Evolutionary conservation across 2,888 invertebrate species (phyloP).

Genomic region (Drosophila anomalipes): DNA sequence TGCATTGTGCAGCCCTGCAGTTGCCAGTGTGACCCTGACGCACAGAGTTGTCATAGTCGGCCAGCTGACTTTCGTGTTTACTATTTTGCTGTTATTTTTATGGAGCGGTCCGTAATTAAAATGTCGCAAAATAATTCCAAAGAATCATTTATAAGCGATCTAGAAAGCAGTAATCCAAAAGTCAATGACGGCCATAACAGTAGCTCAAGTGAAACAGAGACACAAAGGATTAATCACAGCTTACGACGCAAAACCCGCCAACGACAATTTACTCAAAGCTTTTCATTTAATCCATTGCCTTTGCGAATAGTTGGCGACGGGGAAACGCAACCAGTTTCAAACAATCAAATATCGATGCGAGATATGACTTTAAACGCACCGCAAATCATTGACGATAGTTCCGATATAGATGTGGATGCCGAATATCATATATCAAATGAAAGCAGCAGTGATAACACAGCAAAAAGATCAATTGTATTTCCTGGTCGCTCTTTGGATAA

Average conservation of each 20-base stretch:
- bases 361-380: constrained; percentile 51
- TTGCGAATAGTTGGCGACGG: constrained; percentile 34
- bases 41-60: constrained; percentile 15
- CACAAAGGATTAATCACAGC: constrained; percentile 45
- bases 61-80: constrained; percentile 48
- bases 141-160: neutral
- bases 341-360: constrained; percentile 38
- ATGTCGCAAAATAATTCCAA: constrained; percentile 44
- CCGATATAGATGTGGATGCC: constrained; percentile 54
- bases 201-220: constrained; percentile 46
- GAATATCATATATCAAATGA: constrained; percentile 66
- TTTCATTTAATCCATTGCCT: constrained; percentile 55
- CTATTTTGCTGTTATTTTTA: neutral
- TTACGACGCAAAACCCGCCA: constrained; percentile 41
- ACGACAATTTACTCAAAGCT: constrained; percentile 43
- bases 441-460: constrained; percentile 55
- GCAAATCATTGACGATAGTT: constrained; percentile 56
- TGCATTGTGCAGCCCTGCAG: constrained; percentile 15
- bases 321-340: constrained; percentile 5
- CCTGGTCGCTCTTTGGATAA: constrained; percentile 43
- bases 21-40: constrained; percentile 17
- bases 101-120: constrained; percentile 11
- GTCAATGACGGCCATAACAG: constrained; percentile 11
- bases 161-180: neutral
- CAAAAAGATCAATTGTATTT: constrained; percentile 38